phyloP scores from a whole-genome alignment of 2,797 vertebrate species.

The Tapirus indicus region DNA sequence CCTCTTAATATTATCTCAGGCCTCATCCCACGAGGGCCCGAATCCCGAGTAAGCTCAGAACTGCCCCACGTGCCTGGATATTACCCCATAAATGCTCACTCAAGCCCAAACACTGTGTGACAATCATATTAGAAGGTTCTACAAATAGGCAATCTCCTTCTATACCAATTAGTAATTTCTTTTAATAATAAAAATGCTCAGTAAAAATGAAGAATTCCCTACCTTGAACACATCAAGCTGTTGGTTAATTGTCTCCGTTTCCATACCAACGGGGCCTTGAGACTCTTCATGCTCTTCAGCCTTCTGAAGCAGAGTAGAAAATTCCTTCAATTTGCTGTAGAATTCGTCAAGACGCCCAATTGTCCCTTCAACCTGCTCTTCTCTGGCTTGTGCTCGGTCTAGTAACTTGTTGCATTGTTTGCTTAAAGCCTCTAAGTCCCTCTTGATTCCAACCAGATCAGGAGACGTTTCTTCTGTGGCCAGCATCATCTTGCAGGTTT shows the following conservation, averaged over 20 bases:
- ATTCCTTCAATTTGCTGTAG: slow-evolving; percentile 90
- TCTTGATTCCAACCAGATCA: slow-evolving; percentile 95
- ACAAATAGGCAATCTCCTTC: background rate
- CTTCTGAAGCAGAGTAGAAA: slow-evolving; percentile 88
- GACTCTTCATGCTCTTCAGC: slow-evolving; percentile 94
- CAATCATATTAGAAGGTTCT: background rate
- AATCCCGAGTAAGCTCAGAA: background rate
- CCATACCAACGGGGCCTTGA: slow-evolving; percentile 96
- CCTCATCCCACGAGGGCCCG: background rate
- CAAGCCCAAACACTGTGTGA: background rate
- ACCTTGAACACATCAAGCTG: slow-evolving; percentile 97
- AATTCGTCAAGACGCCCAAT: slow-evolving; percentile 92
- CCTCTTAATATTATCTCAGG: background rate
- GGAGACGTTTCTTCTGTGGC: slow-evolving; percentile 95
- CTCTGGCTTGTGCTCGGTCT: slow-evolving; percentile 94
- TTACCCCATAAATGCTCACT: background rate
- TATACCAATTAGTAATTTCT: background rate
- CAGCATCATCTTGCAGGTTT: slow-evolving; percentile 96
- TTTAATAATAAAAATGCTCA: slow-evolving; percentile 45
- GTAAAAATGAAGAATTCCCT: slow-evolving; percentile 76
- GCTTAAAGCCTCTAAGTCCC: slow-evolving; percentile 96
- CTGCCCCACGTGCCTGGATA: too few relatives aligned
- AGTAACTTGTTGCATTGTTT: slow-evolving; percentile 97
- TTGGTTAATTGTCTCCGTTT: slow-evolving; percentile 97
- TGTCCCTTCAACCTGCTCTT: slow-evolving; percentile 91